Base-by-base conservation (phyloP, 2,888 invertebrate genomes). In the Acanthosepion esculentum region DNA sequence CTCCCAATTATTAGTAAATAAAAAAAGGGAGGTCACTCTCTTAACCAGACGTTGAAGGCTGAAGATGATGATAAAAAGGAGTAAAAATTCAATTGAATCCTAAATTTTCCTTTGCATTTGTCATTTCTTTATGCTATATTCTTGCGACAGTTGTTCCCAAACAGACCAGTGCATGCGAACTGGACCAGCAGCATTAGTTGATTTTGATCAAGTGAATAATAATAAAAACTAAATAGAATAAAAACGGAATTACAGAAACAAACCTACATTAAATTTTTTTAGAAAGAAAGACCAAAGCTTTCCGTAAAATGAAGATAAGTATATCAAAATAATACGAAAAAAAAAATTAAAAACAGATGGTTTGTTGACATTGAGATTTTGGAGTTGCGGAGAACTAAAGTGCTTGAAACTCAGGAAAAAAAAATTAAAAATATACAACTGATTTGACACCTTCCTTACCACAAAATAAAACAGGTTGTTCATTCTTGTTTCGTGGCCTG, bases 101-200 rank as follows among this genome's bases (percentile, higher is more conserved):
- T 59, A 59, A 41, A 59, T 59, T 20, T 59, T 59, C 59, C 20
- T 59, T 59, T 26, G 23, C 6, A 59, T 59, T 59, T 23, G 20
- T 20, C 26, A 59, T 59, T 59, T 59, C 59, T 59, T 3, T 64
- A 2, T 64, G 64, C 26, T 26, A 20, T 78, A 8, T 1, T n/a
- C n/a, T 33, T 78, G 78, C 5, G n/a, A 78, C 78, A n/a, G n/a
- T 78, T 78, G 33, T 78, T n/a, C 10, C n/a, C n/a, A 78, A 78
- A 78, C n/a, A 78, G n/a, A 78, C 78, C n/a, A 78, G 78, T 78
- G 78, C 78, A 78, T n/a, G n/a, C 78, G n/a, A 78, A 78, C 78
- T n/a, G 15, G 12, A n/a, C n/a, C 12, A 78, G 78, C 78, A n/a
- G n/a, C 29, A 78, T 78, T 10, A 15, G n/a, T n/a, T 33, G 8